Base-by-base conservation (phyloP, 2,113 vertebrate species). In the Onychostruthus taczanowskii region DNA sequence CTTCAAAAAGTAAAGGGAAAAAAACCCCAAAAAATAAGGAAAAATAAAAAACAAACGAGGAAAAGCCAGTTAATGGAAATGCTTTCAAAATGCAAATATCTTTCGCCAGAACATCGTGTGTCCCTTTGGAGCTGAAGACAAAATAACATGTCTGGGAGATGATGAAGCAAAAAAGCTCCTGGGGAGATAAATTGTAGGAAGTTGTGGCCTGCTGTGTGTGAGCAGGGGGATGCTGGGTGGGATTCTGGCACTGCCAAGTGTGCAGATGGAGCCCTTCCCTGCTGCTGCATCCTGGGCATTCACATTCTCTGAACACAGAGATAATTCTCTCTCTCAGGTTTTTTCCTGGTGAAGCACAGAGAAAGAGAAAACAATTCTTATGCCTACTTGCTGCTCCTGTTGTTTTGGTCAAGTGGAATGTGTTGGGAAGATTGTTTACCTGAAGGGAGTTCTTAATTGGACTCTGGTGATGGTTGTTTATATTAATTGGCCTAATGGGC, bases 51-150 rank as follows among this genome's bases (percentile, higher is more conserved):
- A 41, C 47, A 58, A 58, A 17, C 11, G 26, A 39, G 37, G 39
- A 44, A 93, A 66, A 67, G 22, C 4, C 64, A 63, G 58, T 79
- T 95, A 89, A 92, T 91, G 88, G 93, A 86, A 88, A 89, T 53
- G 82, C 86, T 89, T 90, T 95, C 56, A 78, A 87, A 90, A 89
- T 75, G 69, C 91, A 95, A 93, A 93, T 93, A 95, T 53, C 58
- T 43, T 52, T 50, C n/a, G 3, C 59, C 59, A 89, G 94, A 72
- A 92, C 62, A 50, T 1, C 1, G 41, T 66, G 75, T 79, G 84
- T 80, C 90, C 93, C 58, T 84, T 76, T 41, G 87, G 91, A 77
- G 66, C 49, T n/a, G 79, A 66, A 83, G 87, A 87, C 74, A 89
- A 89, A 96, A 89, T 59, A 94, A 90, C 56, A n/a, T 81, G 83